phyloP scores from a whole-genome alignment of 2,113 vertebrate genomes.

The Leucosticte australis region DNA sequence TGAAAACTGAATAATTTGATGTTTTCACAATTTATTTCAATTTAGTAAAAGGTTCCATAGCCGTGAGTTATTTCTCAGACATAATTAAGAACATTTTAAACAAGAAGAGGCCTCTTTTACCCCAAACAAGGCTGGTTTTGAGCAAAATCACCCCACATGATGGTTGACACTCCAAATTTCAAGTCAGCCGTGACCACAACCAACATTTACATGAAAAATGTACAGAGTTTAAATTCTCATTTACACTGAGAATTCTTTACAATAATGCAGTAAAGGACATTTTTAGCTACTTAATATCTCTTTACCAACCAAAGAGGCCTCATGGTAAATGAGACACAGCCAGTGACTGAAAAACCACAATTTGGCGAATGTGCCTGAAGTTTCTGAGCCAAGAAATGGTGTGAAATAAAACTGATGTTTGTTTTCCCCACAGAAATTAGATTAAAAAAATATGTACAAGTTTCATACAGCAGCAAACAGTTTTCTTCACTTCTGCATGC shows the following conservation, averaged over 20 bases:
- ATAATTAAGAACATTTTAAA: constrained; percentile 61
- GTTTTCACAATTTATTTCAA: constrained; percentile 67
- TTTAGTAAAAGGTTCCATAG: constrained; percentile 62
- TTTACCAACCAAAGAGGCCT: constrained; percentile 56
- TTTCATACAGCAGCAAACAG: constrained; percentile 49
- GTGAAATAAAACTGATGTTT: constrained; percentile 63
- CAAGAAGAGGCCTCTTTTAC: constrained; percentile 50
- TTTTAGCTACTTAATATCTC: constrained; percentile 56
- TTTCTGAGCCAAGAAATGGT: constrained; percentile 60
- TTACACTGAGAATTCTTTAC: constrained; percentile 43
- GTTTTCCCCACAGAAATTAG: constrained; percentile 61
- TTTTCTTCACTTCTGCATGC: constrained; percentile 51
- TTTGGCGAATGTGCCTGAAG: constrained; percentile 9
- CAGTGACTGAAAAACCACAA: constrained; percentile 58
- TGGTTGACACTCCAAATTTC: constrained; percentile 35
- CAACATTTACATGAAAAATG: constrained; percentile 24
- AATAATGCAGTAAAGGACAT: constrained; percentile 22
- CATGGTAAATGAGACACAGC: constrained; percentile 46
- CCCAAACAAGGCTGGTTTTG: constrained; percentile 36
- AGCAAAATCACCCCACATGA: constrained; percentile 31
- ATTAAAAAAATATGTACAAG: constrained; percentile 58
- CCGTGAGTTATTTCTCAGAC: constrained; percentile 52
- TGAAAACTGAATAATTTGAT: constrained; percentile 62
- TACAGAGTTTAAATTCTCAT: constrained; percentile 33
- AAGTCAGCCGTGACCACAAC: constrained; percentile 37